Evolutionary conservation across 2,888 invertebrate genomes (phyloP), one percentile per base, ranked within the genome.

Genomic region (Volucella bombylans): DNA sequence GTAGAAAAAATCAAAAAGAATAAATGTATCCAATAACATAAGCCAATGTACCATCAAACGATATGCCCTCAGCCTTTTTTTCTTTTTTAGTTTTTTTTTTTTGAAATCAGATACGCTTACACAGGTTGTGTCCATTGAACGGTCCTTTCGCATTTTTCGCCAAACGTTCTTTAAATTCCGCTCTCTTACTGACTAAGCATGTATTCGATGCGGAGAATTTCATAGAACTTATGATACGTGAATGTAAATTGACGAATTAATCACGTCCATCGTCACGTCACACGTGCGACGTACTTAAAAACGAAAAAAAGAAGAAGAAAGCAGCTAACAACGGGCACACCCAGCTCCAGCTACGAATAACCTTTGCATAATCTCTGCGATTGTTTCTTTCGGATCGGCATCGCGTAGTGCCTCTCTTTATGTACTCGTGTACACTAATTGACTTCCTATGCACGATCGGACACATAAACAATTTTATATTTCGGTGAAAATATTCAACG

Each of bases 231-330:
- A 77, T 81, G 81, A 85, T 81, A 85, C 72, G 76, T 72, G 76
- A 71, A 85, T 81, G 59, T 81, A 76, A 85, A 85, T 81, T 81
- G 81, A 68, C 38, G 81, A 77, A 81, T 85, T 85, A 85, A 71
- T 85, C 85, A 85, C 83, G 50, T 67, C 69, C 74, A 79, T 69
- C 65, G 67, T 50, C 78, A 65, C 81, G 59, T 65, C 49, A 64
- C 68, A 69, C 64, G 50, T 64, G 72, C 45, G 50, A 31, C 71
- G 47, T 49, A 43, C 43, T 23, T 31, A 31, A 31, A 31, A 31
- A 31, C 6, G 31, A 31, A 31, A 31, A 31, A 31, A 31, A 31
- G 0, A 23, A 23, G 18, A 18, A 18, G 18, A 18, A 23, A 31
- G 31, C 49, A 11, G n/a, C 54, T 38, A 38, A 18, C 18, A 61